A percentile compares a stretch with the other conserved stretches of the same genome.
phyloP scores from a whole-genome alignment of 1,140 invertebrate species.

The Heliconius hewitsoni region DNA sequence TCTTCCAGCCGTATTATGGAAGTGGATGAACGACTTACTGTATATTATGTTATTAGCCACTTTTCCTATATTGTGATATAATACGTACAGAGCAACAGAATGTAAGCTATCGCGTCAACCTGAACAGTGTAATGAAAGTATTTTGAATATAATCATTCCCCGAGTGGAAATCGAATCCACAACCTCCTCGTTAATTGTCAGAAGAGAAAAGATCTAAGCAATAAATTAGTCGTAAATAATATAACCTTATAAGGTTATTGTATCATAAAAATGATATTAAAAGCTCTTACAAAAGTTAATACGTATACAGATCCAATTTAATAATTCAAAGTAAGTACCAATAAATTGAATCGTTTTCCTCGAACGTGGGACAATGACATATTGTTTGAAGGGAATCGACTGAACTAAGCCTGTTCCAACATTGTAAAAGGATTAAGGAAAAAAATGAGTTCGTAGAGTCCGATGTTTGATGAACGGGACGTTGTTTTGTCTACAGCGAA shows the following conservation, averaged over 20 bases:
- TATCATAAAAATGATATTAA: background rate
- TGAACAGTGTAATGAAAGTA: no score
- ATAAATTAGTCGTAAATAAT: background rate
- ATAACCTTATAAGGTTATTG: no score
- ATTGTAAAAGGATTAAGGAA: conserved; percentile 5
- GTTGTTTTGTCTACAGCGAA: background rate
- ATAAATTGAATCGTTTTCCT: conserved; percentile 11
- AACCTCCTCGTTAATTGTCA: no score
- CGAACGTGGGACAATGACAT: conserved; percentile 1
- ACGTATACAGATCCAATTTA: background rate
- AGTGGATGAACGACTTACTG: no score
- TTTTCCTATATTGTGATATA: no score
- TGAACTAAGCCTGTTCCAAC: conserved; percentile 11
- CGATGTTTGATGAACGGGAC: background rate
- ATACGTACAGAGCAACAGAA: no score
- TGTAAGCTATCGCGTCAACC: no score
- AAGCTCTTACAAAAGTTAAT: background rate
- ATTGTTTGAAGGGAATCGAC: conserved; percentile 4
- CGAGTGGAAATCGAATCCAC: no score
- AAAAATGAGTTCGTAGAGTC: background rate
- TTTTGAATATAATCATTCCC: no score
- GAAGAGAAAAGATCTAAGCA: background rate
- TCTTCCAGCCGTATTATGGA: no score
- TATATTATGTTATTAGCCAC: no score
- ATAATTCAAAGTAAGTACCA: background rate